Evolutionary conservation across 2,888 invertebrate species (phyloP).

Genomic region (Melinopterus prodromus): DNA sequence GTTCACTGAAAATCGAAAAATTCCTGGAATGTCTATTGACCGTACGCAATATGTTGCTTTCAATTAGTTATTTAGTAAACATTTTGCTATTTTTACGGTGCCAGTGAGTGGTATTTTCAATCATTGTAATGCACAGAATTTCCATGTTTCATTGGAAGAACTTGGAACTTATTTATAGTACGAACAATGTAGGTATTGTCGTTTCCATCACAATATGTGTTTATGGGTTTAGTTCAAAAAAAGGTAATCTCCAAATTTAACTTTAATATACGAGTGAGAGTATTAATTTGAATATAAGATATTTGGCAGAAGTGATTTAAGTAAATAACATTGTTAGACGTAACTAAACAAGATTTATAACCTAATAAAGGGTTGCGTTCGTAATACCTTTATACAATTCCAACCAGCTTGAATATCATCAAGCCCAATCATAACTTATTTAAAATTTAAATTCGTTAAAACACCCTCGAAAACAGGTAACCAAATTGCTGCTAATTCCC

Average conservation of each 20-base stretch:
- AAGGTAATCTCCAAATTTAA: no score
- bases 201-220: no score
- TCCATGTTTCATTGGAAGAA: no score
- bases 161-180: no score
- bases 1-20: not conserved
- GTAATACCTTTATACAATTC: not conserved
- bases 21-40: not conserved
- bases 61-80: not conserved
- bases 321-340: no score
- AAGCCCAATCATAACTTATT: not conserved
- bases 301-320: no score
- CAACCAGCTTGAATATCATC: not conserved
- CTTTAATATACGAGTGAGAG: no score
- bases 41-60: not conserved
- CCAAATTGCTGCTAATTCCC: not conserved
- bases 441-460: conserved; percentile 4
- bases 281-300: no score
- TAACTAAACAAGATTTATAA: not conserved
- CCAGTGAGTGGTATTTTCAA: no score
- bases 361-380: not conserved
- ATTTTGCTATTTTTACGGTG: not conserved
- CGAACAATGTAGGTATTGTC: no score
- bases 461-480: not conserved
- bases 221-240: no score
- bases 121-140: no score